Base-by-base conservation (phyloP, 2,113 vertebrate genomes). In the Chunga burmeisteri region DNA sequence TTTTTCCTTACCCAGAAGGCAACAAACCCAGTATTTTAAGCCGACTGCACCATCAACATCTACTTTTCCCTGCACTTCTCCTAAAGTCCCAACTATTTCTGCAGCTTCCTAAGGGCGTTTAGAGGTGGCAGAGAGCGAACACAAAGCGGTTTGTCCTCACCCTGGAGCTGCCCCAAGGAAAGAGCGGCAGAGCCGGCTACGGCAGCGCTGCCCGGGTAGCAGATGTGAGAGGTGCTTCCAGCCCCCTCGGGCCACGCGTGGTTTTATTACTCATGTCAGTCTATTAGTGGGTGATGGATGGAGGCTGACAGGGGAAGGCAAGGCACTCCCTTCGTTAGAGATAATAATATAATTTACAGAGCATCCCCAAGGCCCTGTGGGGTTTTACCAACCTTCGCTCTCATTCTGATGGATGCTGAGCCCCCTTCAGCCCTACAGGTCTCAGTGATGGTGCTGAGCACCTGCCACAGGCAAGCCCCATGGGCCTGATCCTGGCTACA, bases 331-430 rank as follows among this genome's bases (percentile, higher is more conserved):
- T 93, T 94, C 81, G 1, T 95, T 95, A 95, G 71, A 62, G 93
- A 95, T 66, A 94, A 84, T 90, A 90, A 87, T 73, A 59, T 70
- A 42, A 93, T 94, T 93, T 94, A 52, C 65, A 78, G 84, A 93
- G 82, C 81, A 88, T 86, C 71, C 67, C 87, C 71, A 47, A 58
- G 61, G 86, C 67, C 27, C 66, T 2, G 2, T 7, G 14, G 68
- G 81, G 44, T 52, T 92, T 91, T 87, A 68, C 81, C 49, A 81
- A 15, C 29, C 50, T 65, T 53, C 4, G 1, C 49, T 50, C 56
- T 73, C 44, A 44, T 83, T 74, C 75, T 84, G 73, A 56, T 0
- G 0, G 40, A 44, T 65, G 65, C 81, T 81, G 82, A 83, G 92
- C 27, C 55, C 29, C 44, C 56, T 42, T 38, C 40, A 75, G 47